Evolutionary conservation across 2,888 invertebrate genomes (phyloP).

Genomic region (Azorinus chamasolen): DNA sequence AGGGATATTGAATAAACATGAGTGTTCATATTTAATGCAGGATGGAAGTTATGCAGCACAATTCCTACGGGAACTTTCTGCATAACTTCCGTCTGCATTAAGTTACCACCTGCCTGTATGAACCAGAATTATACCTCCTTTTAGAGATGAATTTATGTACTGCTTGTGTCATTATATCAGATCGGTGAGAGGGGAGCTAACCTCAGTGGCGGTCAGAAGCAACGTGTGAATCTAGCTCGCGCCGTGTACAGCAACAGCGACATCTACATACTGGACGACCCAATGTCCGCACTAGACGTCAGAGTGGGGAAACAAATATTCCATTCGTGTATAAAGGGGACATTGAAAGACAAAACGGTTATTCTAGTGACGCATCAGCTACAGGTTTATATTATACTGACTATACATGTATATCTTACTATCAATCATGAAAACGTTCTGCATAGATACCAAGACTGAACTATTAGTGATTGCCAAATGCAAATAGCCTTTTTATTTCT

Average conservation of each 20-base stretch:
- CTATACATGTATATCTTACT: neutral
- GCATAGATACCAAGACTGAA: no score
- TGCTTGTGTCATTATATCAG: no score
- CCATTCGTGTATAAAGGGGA: constrained; percentile 67
- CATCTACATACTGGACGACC: constrained; percentile 76
- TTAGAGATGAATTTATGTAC: no score
- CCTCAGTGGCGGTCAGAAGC: constrained; percentile 78
- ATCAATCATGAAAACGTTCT: neutral
- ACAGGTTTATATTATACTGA: constrained; percentile 57
- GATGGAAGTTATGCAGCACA: no score
- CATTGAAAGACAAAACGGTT: constrained; percentile 67
- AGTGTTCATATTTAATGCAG: no score
- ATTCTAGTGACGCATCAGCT: constrained; percentile 74
- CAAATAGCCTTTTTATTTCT: no score
- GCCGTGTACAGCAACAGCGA: constrained; percentile 76
- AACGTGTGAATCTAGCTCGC: constrained; percentile 74
- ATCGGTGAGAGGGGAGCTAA: constrained; percentile 75
- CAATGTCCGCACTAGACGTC: constrained; percentile 74
- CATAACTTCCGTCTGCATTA: no score
- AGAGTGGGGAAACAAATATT: constrained; percentile 72
- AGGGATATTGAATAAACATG: no score
- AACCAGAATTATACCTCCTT: no score
- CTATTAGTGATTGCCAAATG: no score
- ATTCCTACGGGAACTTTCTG: no score
- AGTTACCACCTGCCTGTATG: no score